A percentile compares a stretch with the other conserved stretches of the same genome.
Conservation (phyloP, 2,113 vertebrate species). For the Tringa solitaria region DNA sequence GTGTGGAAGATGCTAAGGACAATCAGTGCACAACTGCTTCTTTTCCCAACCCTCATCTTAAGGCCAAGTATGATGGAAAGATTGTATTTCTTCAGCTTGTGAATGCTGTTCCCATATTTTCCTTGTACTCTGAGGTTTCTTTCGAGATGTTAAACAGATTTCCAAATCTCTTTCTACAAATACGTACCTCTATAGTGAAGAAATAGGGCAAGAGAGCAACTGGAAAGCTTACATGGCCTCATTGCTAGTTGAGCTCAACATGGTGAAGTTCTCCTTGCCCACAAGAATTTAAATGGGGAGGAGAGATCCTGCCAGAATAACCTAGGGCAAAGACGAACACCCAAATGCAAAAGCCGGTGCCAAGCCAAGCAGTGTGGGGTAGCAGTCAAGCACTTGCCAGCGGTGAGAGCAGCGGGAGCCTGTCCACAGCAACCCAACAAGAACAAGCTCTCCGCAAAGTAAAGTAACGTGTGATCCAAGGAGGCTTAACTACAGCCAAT, state of each 20-base stretch:
- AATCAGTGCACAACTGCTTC: not conserved
- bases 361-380: constrained; percentile 20
- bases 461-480: not conserved
- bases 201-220: not conserved
- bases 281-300: constrained; percentile 30
- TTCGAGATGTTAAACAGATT: not conserved
- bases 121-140: not conserved
- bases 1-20: not conserved
- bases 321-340: constrained; percentile 4
- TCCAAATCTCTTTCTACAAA: not conserved
- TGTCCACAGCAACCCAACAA: not conserved
- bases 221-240: not conserved
- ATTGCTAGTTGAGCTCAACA: not conserved
- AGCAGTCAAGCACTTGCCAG: not conserved
- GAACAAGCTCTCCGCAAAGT: not conserved
- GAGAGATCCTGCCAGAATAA: constrained; percentile 14
- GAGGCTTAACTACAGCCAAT: not conserved
- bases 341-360: not conserved
- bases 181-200: not conserved
- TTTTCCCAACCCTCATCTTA: not conserved
- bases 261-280: not conserved
- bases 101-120: not conserved
- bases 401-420: not conserved
- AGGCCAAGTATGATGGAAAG: not conserved
- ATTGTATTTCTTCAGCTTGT: not conserved